phyloP scores from a whole-genome alignment of 2,888 invertebrate species.

The Aphidius colemani region DNA sequence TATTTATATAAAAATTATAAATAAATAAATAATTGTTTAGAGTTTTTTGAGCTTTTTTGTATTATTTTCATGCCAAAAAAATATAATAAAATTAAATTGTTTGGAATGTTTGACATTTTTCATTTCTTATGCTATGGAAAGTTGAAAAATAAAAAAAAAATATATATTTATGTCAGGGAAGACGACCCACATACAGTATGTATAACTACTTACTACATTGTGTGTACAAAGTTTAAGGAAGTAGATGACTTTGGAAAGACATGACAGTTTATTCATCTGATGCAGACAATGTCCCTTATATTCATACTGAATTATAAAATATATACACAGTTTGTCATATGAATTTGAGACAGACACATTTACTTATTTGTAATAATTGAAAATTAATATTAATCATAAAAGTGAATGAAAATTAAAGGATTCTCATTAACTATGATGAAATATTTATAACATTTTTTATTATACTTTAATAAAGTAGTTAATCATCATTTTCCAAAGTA shows the following conservation, averaged over 20 bases:
- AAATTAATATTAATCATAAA: neutral
- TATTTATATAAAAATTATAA: no score
- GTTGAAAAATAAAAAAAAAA: no score
- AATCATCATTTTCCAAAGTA: no score
- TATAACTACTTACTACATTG: constrained; percentile 7
- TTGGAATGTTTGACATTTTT: no score
- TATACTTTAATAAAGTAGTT: neutral
- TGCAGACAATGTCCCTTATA: constrained; percentile 19
- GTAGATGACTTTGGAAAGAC: constrained; percentile 17
- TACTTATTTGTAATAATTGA: neutral
- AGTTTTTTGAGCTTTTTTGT: no score
- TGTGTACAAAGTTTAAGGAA: neutral
- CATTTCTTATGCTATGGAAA: no score
- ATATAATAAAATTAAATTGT: no score
- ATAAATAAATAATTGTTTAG: no score
- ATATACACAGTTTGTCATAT: constrained; percentile 2
- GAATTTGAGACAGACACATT: neutral
- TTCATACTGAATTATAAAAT: constrained; percentile 23
- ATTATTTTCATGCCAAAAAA: no score
- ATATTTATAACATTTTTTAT: neutral
- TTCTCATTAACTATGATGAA: neutral
- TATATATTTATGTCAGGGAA: constrained; percentile 4
- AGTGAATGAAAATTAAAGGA: no score
- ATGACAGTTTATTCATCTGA: constrained; percentile 24
- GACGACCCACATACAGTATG: constrained; percentile 27